Conservation (phyloP, 2,888 invertebrate species). For the Chymomyza amoena region DNA sequence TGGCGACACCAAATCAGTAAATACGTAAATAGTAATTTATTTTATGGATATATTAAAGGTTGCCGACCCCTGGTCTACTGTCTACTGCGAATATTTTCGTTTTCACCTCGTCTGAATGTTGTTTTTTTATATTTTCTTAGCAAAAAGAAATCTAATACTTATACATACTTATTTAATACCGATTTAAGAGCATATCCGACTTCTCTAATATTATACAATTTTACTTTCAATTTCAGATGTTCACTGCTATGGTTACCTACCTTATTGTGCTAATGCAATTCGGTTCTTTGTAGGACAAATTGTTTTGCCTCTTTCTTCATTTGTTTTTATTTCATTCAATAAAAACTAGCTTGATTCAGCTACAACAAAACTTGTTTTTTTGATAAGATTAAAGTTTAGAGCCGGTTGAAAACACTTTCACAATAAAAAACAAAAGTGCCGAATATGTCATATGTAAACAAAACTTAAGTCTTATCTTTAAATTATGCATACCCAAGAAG, state of each 20-base stretch:
- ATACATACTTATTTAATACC: too few species aligned
- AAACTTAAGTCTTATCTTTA: background rate
- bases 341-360: background rate
- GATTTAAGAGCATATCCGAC: too few species aligned
- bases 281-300: constrained; percentile 36
- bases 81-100: too few species aligned
- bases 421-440: background rate
- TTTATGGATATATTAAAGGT: too few species aligned
- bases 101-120: too few species aligned
- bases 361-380: constrained; percentile 1
- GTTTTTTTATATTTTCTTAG: too few species aligned
- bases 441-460: background rate
- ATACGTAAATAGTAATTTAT: too few species aligned
- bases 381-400: constrained; percentile 26
- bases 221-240: constrained; percentile 44
- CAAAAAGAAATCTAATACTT: too few species aligned
- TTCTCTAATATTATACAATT: background rate
- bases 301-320: background rate
- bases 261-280: constrained; percentile 71
- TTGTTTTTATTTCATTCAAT: background rate
- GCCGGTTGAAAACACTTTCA: constrained; percentile 16
- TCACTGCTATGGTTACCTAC: constrained; percentile 63
- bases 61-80: too few species aligned
- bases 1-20: too few species aligned
- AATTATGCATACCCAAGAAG: background rate